These are phyloP conservation scores for Parazoanthus darwini DNA, from an alignment of 92 coral and sea anemone genomes.

Conservation along the genomic window DNA sequence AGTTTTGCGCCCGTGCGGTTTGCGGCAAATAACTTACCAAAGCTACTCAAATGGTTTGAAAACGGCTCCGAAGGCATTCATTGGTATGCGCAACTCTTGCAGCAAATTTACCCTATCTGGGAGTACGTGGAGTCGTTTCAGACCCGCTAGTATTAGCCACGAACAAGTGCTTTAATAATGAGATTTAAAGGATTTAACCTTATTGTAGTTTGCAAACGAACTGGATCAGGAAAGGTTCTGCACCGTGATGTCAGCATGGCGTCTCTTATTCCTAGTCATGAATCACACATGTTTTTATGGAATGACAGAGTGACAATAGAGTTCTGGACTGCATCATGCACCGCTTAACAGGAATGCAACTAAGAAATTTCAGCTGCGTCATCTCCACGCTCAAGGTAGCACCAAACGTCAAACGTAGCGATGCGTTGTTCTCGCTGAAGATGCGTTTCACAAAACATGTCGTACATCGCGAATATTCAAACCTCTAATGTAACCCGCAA, in stretches of 20 bases:
- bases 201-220: background rate
- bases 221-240: background rate
- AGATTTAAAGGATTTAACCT: background rate
- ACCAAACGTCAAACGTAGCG: background rate
- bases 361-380: constrained; percentile 19
- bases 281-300: constrained; percentile 20
- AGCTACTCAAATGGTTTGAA: constrained; percentile 46
- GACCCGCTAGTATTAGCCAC: background rate
- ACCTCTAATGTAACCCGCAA: background rate
- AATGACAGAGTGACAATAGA: constrained; percentile 39
- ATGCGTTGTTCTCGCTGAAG: background rate
- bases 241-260: constrained; percentile 17
- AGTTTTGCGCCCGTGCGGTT: constrained; percentile 80
- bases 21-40: constrained; percentile 61
- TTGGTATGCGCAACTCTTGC: constrained; percentile 77
- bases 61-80: constrained; percentile 67
- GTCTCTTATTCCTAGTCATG: constrained; percentile 32
- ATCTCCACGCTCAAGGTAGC: constrained; percentile 23
- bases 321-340: constrained; percentile 28
- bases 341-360: constrained; percentile 39
- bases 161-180: background rate
- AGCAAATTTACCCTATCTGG: constrained; percentile 31
- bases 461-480: background rate
- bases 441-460: background rate
- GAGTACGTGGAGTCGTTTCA: constrained; percentile 16